Evolutionary conservation across 2,797 vertebrate genomes (phyloP), one percentile per base, ranked within the genome.

Genomic region (Melanotaenia boesemani): DNA sequence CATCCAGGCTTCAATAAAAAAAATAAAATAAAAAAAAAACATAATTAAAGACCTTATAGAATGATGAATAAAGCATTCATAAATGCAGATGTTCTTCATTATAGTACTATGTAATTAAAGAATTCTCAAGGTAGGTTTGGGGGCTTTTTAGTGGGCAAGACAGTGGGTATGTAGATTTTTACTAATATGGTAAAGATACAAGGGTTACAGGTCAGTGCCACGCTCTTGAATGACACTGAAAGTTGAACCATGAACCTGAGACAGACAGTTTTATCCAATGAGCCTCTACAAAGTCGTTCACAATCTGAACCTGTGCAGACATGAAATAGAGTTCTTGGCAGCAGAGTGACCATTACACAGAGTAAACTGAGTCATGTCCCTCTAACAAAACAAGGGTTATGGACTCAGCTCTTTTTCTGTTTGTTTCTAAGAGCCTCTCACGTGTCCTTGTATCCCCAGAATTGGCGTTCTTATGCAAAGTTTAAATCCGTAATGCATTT

Each of bases 401-500:
- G 72, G 74, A 88, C 82, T 83, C 77, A 55, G 39, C 56, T 87
- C 59, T 69, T 69, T 65, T 76, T 82, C 70, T 76, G 34, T 84
- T 67, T 69, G 59, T 80, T 74, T 76, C 63, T 73, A 61, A 63
- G 34, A 22, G 62, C 77, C 79, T 74, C 77, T 85, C 62, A 70
- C 65, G 50, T 73, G 77, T 86, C 86, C 82, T 85, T 75, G 84
- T 63, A 62, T 79, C 73, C 39, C 24, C 59, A 75, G 72, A 72
- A 75, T 76, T 82, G 65, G 72, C 63, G 39, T 76, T 80, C 81
- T 84, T 66, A 88, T 77, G 62, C 82, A 75, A 80, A 90, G 83
- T 91, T 92, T 86, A 91, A 87, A 85, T 85, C 82, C 46, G 67
- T 92, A 93, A 93, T 91, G 93, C 86, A 90, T 95, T 95, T 95